These are phyloP conservation scores for Sus scrofa DNA, from an alignment of 2,113 vertebrate genomes.

Conservation along the genomic window DNA sequence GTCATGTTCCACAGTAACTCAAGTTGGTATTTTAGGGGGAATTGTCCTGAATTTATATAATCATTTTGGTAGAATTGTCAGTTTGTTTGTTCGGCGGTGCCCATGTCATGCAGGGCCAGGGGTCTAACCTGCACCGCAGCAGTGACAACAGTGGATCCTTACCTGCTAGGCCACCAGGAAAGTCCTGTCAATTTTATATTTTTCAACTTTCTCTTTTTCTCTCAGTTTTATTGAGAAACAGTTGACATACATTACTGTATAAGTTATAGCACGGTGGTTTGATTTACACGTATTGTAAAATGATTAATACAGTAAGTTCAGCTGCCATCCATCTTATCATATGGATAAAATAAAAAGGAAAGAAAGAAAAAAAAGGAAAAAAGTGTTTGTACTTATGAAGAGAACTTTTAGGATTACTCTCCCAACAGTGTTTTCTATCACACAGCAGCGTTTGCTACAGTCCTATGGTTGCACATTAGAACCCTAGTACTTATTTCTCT, in stretches of 20 bases:
- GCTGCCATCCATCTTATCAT: background rate
- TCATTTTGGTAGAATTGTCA: too few relatives aligned
- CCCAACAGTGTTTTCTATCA: too few relatives aligned
- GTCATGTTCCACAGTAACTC: too few relatives aligned
- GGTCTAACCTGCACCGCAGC: too few relatives aligned
- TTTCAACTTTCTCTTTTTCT: background rate
- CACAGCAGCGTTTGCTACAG: background rate
- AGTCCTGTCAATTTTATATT: too few relatives aligned
- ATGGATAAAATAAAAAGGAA: background rate
- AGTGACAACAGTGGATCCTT: too few relatives aligned
- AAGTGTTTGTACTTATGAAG: background rate
- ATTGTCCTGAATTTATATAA: too few relatives aligned
- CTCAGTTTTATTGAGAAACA: background rate
- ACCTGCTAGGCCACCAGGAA: too few relatives aligned
- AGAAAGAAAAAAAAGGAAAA: background rate
- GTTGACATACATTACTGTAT: background rate
- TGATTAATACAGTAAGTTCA: background rate
- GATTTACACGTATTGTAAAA: background rate
- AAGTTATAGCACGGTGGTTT: background rate
- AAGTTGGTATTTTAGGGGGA: too few relatives aligned
- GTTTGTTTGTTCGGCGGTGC: too few relatives aligned
- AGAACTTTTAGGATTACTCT: background rate
- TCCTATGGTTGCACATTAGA: background rate
- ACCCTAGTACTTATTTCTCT: too few relatives aligned
- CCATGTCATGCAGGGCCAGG: too few relatives aligned